phyloP scores from a whole-genome alignment of 2,797 vertebrate genomes.

The Pipistrellus pygmaeus region DNA sequence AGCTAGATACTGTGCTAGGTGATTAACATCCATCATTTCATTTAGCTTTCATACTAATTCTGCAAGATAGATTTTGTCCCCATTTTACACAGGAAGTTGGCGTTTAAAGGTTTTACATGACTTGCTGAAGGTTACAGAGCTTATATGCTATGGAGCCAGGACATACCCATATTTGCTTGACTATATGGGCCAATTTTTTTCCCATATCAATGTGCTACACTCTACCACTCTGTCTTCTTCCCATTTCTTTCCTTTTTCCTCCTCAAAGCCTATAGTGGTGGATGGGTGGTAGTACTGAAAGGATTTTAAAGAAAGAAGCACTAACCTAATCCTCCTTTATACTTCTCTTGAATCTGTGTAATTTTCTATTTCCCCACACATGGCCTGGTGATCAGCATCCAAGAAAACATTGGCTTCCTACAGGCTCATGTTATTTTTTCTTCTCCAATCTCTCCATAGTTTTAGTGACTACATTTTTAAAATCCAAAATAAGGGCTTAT shows the following conservation, averaged over 20 bases:
- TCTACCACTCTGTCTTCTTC: background rate
- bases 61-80: background rate
- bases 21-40: conserved; percentile 30
- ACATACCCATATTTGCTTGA: background rate
- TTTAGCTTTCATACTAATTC: conserved; percentile 18
- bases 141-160: background rate
- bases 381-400: background rate
- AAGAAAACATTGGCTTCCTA: conserved; percentile 25
- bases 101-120: conserved; percentile 6
- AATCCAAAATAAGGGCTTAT: conserved; percentile 42
- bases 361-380: conserved; percentile 3
- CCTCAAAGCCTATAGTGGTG: conserved; percentile 18
- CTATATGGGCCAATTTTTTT: background rate
- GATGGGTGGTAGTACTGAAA: background rate
- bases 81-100: conserved; percentile 8
- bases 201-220: background rate
- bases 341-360: background rate
- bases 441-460: background rate
- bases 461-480: conserved; percentile 7
- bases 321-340: background rate
- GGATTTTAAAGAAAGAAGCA: conserved; percentile 29
- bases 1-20: background rate
- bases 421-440: background rate
- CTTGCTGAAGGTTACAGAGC: background rate
- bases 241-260: background rate